Conservation (phyloP, 1,140 invertebrate genomes). For the Rhyacophila brunnea region DNA sequence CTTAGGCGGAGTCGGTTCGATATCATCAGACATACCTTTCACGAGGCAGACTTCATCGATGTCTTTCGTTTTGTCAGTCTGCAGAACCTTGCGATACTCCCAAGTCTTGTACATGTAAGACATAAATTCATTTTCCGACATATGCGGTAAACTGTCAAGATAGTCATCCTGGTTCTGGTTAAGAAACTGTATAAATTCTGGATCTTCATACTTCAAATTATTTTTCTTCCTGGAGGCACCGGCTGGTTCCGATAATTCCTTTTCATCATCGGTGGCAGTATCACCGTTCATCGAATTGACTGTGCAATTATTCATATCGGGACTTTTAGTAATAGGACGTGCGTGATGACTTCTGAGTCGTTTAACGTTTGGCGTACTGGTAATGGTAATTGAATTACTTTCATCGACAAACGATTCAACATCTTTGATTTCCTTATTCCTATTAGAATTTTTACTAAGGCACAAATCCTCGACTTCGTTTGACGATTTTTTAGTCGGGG, state of each 20-base stretch:
- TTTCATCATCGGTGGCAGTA: background rate
- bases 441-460: too few species aligned
- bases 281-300: background rate
- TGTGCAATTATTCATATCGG: too few species aligned
- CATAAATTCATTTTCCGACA: constrained; percentile 50
- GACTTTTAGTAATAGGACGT: too few species aligned
- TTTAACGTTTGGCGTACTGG: too few species aligned
- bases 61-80: constrained; percentile 39
- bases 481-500: too few species aligned
- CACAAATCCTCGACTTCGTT: too few species aligned
- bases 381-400: too few species aligned
- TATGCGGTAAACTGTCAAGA: constrained; percentile 53
- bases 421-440: too few species aligned
- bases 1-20: constrained; percentile 11
- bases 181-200: constrained; percentile 55
- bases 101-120: constrained; percentile 56
- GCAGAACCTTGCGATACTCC: constrained; percentile 48
- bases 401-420: too few species aligned
- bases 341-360: too few species aligned
- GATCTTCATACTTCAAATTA: constrained; percentile 37
- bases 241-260: background rate
- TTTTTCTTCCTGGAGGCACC: background rate
- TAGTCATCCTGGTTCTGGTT: constrained; percentile 52
- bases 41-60: constrained; percentile 23
- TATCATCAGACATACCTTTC: constrained; percentile 28